These are phyloP conservation scores for Clistopyga incitator DNA, from an alignment of 2,888 invertebrate species.

Conservation along the genomic window DNA sequence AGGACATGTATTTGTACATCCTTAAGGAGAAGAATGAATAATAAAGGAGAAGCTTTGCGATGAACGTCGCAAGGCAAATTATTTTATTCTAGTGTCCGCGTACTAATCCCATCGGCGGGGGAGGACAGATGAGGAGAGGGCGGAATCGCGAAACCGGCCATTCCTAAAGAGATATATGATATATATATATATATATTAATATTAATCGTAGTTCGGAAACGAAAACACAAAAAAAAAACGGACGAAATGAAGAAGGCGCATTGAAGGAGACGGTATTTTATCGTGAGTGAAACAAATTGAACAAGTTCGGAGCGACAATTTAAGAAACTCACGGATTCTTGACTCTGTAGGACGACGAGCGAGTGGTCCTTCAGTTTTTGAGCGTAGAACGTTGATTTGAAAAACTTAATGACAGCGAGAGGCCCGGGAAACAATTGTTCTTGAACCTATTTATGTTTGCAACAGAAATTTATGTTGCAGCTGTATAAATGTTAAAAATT, in stretches of 20 bases:
- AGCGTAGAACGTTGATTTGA: not conserved
- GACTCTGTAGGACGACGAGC: not conserved
- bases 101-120: not conserved
- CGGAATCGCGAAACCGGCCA: slow-evolving; percentile 48
- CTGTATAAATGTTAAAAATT: not conserved
- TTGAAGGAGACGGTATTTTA: slow-evolving; percentile 35
- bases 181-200: slow-evolving; percentile 2
- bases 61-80: not conserved
- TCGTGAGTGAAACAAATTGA: slow-evolving; percentile 7
- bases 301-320: not conserved
- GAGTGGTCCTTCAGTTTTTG: not conserved
- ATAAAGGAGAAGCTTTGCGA: not conserved
- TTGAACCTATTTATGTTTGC: too few relatives aligned
- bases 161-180: slow-evolving; percentile 51
- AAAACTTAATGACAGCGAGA: not conserved
- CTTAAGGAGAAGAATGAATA: not conserved
- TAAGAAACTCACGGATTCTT: not conserved
- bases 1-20: too few relatives aligned
- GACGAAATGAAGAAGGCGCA: not conserved
- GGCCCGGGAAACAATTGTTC: too few relatives aligned
- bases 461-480: not conserved
- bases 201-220: slow-evolving; percentile 26
- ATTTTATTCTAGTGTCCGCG: slow-evolving; percentile 39
- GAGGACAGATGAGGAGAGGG: not conserved
- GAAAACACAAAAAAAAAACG: not conserved